Conservation (phyloP, 2,888 invertebrate genomes). For the Rhamphomyia laevipes region DNA sequence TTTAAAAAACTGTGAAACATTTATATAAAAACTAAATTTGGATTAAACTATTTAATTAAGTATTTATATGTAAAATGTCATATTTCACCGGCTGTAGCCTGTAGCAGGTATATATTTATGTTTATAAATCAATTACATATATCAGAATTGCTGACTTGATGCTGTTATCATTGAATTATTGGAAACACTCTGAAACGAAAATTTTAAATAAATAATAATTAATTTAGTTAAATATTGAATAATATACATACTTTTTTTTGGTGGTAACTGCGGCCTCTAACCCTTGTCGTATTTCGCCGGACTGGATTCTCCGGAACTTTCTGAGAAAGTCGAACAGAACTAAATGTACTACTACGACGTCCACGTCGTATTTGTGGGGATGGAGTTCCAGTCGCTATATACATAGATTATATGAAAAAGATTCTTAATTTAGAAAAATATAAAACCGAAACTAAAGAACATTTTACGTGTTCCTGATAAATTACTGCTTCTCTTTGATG, state of each 20-base stretch:
- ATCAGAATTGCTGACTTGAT: conserved; percentile 18
- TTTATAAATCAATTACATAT: no score
- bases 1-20: no score
- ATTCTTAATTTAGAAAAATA: neutral
- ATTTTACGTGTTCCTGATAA: conserved; percentile 34
- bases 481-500: conserved; percentile 38
- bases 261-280: conserved; percentile 35
- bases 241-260: conserved; percentile 33
- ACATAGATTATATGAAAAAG: neutral
- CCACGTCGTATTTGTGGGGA: conserved; percentile 36
- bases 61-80: no score
- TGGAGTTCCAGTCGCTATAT: conserved; percentile 35
- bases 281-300: conserved; percentile 45
- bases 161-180: conserved; percentile 34
- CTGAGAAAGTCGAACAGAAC: conserved; percentile 45
- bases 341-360: conserved; percentile 40
- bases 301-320: conserved; percentile 40
- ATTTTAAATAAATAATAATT: neutral
- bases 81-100: no score
- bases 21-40: no score
- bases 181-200: conserved; percentile 28
- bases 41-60: no score
- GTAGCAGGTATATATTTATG: no score
- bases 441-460: neutral
- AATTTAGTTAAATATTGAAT: neutral